A percentile compares a stretch with the other conserved stretches of the same genome.
phyloP scores from a whole-genome alignment of 2,797 vertebrate genomes.

The Mareca penelope region DNA sequence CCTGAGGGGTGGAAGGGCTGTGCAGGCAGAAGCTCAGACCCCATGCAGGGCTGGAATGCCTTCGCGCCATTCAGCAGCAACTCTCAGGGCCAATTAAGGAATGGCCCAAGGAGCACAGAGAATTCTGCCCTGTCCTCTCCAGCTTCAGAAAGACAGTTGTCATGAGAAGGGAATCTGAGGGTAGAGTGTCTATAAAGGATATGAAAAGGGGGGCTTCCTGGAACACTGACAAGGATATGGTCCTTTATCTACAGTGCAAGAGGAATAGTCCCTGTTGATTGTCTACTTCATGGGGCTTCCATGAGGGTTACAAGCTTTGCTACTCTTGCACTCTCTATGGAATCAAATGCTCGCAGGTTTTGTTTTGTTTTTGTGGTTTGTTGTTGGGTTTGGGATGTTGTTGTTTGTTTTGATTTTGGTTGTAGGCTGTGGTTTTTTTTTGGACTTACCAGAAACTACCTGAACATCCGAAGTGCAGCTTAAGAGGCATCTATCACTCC shows the following conservation, averaged over 20 bases:
- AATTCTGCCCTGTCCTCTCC: slow-evolving; percentile 31
- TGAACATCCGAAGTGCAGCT: slow-evolving; percentile 91
- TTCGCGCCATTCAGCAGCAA: not conserved
- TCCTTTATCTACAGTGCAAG: not conserved
- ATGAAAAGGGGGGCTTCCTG: not conserved
- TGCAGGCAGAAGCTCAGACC: not conserved
- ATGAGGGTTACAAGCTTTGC: not conserved
- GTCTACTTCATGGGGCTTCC: not conserved
- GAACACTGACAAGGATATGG: not conserved
- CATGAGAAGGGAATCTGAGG: slow-evolving; percentile 32
- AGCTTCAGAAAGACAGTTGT: slow-evolving; percentile 13
- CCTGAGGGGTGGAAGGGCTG: not conserved
- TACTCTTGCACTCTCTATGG: not conserved
- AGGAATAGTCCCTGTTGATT: not conserved
- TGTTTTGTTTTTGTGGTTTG: not conserved
- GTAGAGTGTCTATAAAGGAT: slow-evolving; percentile 9
- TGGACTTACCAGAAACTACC: slow-evolving; percentile 90
- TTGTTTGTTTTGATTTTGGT: not conserved
- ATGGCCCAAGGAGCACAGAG: slow-evolving; percentile 40
- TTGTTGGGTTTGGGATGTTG: not conserved
- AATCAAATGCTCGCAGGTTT: not conserved
- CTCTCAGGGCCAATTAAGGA: slow-evolving; percentile 43
- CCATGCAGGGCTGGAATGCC: slow-evolving; percentile 56
- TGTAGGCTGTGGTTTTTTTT: not conserved
- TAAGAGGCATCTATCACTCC: slow-evolving; percentile 91